Base-by-base conservation (phyloP, 1,140 invertebrate genomes). In the Zaprionus taronus region DNA sequence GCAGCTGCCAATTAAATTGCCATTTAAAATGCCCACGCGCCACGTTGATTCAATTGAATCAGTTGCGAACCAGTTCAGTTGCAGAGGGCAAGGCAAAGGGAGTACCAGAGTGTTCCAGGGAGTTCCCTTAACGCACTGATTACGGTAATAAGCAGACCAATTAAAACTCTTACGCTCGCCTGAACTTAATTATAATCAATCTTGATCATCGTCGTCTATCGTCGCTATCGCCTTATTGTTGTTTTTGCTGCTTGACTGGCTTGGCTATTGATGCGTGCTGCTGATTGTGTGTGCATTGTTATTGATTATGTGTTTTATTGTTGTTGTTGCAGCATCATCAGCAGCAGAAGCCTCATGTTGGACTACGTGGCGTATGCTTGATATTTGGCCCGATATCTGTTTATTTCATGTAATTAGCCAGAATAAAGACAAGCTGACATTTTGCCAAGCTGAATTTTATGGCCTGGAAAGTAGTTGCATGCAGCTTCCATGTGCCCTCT, bases 91-190 rank as follows among this genome's bases (percentile, higher is more conserved):
- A 28, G 51, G 20, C 1, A 20, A 34, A 55, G 6, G 11, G 22
- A 28, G 55, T 34, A 1, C 6, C 4, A 15, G 36, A 11, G 53
- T 2, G 38, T 15, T 5, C 4, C 47, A 24, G 7, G 31, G 7
- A 11, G 31, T 9, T 55, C 76, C 55, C 76, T 66, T 71, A 41
- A 64, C 71, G 58, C 55, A 67, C 75, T 90, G 84, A 81, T 89
- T 84, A 84, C 65, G 51, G 68, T 69, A 81, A 87, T 87, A 75
- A 75, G 81, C 75, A 79, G 78, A 51, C 81, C 81, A 89, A 89
- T 89, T 89, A 90, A 90, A 89, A 81, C 68, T 79, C 79, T 90
- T 90, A 90, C 81, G 85, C 81, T 81, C 41, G 64, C 70, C 71
- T 84, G 72, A 68, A 81, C 81, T 60, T 84, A 90, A 87, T 87